Evolutionary conservation across 2,113 vertebrate species (phyloP).

Genomic region (Rhinoptilus africanus): DNA sequence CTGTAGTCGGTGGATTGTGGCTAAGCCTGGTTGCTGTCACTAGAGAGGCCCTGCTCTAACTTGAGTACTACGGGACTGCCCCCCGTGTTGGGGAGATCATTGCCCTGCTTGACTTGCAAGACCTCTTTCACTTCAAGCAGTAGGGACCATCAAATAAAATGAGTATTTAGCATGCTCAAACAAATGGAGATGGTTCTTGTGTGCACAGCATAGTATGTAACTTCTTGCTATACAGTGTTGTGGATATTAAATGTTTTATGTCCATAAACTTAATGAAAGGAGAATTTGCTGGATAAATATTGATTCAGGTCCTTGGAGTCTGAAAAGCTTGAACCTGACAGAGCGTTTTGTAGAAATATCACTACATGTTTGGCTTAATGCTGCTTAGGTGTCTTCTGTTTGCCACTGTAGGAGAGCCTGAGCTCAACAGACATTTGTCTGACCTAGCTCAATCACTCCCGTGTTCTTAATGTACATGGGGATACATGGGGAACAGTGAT

Average conservation of each 20-base stretch:
- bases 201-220: neutral
- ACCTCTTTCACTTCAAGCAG: neutral
- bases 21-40: neutral
- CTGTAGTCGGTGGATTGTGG: accelerated
- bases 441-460: neutral
- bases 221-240: neutral
- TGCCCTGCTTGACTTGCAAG: neutral
- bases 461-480: neutral
- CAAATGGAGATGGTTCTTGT: neutral
- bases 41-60: neutral
- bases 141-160: neutral
- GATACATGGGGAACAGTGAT: neutral
- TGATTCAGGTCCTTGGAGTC: neutral
- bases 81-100: neutral
- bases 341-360: neutral
- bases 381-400: neutral
- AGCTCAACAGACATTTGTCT: neutral
- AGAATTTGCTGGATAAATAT: neutral
- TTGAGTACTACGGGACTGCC: accelerated
- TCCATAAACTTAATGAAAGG: neutral
- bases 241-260: neutral
- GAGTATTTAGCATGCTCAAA: neutral
- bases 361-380: neutral
- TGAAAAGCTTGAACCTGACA: neutral
- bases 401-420: neutral